Conservation (phyloP, 2,888 invertebrate species). For the Heliothis peltigera region DNA sequence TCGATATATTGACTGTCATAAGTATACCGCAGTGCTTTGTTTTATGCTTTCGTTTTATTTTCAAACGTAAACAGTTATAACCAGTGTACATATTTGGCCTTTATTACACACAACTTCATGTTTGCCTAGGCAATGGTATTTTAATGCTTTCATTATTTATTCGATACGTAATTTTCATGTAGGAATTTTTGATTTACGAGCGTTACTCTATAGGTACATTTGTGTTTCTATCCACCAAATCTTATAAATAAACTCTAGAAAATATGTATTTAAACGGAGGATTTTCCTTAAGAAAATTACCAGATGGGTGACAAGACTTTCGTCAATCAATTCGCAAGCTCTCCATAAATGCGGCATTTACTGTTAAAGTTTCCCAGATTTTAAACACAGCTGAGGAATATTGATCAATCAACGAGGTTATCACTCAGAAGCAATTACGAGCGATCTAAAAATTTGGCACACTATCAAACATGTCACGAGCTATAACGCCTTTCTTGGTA, state of each 20-base stretch:
- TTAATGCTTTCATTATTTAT: not conserved
- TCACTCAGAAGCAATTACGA: conserved; percentile 66
- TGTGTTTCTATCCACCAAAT: no score
- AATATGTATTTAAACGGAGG: no score
- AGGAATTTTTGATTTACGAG: not conserved
- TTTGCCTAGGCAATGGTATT: conserved; percentile 7
- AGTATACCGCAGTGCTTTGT: conserved; percentile 26
- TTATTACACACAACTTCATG: conserved; percentile 2
- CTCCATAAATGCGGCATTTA: not conserved
- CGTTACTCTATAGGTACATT: no score
- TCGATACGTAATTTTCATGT: not conserved
- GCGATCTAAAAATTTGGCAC: conserved; percentile 68
- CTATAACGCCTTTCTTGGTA: conserved; percentile 66
- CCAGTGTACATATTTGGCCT: conserved; percentile 8
- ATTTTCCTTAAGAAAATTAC: no score
- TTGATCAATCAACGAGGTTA: conserved; percentile 60
- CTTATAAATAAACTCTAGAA: no score
- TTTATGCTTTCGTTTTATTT: conserved; percentile 29
- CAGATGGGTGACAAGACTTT: no score
- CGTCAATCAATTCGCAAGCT: no score
- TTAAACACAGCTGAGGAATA: conserved; percentile 17
- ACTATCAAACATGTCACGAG: conserved; percentile 74
- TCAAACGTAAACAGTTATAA: conserved; percentile 17
- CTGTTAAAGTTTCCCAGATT: not conserved
- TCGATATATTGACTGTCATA: conserved; percentile 51